Percentiles rank a stretch among this genome's conserved stretches.
Conservation (phyloP, 2,797 vertebrate genomes). For the Tinamus major region DNA sequence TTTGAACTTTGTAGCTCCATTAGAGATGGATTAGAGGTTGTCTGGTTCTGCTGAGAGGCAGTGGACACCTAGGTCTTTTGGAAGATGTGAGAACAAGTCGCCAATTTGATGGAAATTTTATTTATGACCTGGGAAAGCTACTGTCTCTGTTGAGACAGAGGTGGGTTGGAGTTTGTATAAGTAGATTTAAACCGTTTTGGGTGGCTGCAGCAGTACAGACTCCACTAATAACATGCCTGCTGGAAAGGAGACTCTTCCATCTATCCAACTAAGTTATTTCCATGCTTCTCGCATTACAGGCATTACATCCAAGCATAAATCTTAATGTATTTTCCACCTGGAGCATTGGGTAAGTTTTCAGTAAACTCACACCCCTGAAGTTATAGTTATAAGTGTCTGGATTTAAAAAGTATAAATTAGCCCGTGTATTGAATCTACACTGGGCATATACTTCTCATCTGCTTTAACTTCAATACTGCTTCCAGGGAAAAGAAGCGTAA, state of each 20-base stretch:
- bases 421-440: neutral
- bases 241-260: slow-evolving; percentile 55
- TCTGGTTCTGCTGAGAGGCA: neutral
- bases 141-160: neutral
- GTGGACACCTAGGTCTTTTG: neutral
- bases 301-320: slow-evolving; percentile 69
- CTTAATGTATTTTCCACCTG: slow-evolving; percentile 71
- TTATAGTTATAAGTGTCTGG: neutral
- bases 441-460: neutral
- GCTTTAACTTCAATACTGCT: neutral
- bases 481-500: neutral
- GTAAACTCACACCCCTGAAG: neutral
- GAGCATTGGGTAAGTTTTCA: slow-evolving; percentile 58
- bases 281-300: slow-evolving; percentile 69
- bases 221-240: slow-evolving; percentile 40
- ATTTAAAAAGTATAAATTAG: neutral
- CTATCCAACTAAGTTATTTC: slow-evolving; percentile 54
- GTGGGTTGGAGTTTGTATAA: neutral
- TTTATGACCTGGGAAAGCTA: neutral
- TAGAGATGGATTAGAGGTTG: neutral
- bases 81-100: neutral
- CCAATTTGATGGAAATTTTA: neutral
- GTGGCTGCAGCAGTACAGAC: accelerated
- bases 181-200: neutral
- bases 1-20: neutral